phyloP scores from a whole-genome alignment of 1,140 invertebrate genomes.

The Nephila pilipes region DNA sequence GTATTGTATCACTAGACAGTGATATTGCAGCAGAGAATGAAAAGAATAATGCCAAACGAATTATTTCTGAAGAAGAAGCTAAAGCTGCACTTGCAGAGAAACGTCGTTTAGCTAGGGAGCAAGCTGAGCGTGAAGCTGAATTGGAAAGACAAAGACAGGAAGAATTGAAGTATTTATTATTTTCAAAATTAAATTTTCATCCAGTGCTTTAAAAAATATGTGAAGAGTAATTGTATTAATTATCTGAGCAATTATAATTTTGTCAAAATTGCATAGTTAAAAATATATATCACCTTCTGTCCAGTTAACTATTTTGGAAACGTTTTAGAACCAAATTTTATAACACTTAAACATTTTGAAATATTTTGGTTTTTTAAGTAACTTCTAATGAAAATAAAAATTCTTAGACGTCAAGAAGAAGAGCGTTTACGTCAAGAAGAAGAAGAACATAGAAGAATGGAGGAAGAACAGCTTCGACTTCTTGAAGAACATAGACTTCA shows the following conservation, averaged over 20 bases:
- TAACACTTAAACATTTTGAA: no score
- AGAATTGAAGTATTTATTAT: slow-evolving; percentile 49
- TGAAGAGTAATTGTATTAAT: no score
- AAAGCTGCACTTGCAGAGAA: slow-evolving; percentile 94
- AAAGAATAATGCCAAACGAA: slow-evolving; percentile 81
- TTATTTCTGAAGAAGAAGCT: slow-evolving; percentile 93
- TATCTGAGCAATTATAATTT: no score
- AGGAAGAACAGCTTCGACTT: slow-evolving; percentile 88
- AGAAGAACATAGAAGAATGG: slow-evolving; percentile 88
- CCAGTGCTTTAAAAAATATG: no score
- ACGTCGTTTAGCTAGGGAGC: slow-evolving; percentile 89
- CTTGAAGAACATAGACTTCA: slow-evolving; percentile 83
- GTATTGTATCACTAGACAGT: neutral
- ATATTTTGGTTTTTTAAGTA: no score
- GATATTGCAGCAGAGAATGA: slow-evolving; percentile 49
- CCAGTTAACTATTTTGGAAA: no score
- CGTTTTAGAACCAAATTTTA: no score
- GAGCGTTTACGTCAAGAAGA: slow-evolving; percentile 89
- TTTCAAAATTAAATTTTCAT: no score
- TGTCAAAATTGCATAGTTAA: no score
- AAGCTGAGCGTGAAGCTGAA: slow-evolving; percentile 92
- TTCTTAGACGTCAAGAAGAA: slow-evolving; percentile 85
- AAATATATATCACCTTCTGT: no score
- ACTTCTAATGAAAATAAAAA: no score
- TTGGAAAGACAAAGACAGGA: slow-evolving; percentile 86